phyloP scores from a whole-genome alignment of 2,888 invertebrate genomes.

The Limnephilus rhombicus region DNA sequence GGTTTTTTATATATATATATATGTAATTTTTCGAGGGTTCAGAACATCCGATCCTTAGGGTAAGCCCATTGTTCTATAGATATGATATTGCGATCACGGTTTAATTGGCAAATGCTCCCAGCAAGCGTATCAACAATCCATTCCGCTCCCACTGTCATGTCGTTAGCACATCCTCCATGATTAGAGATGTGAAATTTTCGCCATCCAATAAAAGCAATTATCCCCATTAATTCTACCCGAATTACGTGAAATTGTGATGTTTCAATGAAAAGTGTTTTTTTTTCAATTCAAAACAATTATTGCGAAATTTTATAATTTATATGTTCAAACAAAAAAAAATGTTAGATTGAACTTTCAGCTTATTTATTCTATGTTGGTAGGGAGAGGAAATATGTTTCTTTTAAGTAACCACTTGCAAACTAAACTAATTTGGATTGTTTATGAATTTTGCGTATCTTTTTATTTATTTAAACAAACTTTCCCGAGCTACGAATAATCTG shows the following conservation, averaged over 20 bases:
- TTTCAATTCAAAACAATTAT: no score
- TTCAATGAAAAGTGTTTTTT: background rate
- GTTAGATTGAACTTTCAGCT: no score
- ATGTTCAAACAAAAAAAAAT: background rate
- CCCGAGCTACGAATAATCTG: no score
- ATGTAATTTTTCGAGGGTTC: background rate
- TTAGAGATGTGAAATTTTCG: background rate
- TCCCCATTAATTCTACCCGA: background rate
- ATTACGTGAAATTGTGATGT: background rate
- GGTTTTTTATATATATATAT: no score
- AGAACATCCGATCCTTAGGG: background rate
- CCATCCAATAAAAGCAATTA: background rate
- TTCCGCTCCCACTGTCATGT: background rate
- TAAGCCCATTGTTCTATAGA: background rate
- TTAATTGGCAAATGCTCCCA: background rate
- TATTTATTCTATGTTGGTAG: no score
- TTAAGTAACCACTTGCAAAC: no score
- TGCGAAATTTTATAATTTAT: background rate
- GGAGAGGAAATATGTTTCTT: no score
- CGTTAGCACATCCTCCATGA: background rate
- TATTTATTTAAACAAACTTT: no score
- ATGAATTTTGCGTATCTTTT: no score
- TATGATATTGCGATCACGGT: background rate
- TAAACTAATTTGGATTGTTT: no score
- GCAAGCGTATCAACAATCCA: background rate